These are phyloP conservation scores for Pseudomyrmex concolor DNA, from an alignment of 1,140 invertebrate genomes.

Conservation along the genomic window DNA sequence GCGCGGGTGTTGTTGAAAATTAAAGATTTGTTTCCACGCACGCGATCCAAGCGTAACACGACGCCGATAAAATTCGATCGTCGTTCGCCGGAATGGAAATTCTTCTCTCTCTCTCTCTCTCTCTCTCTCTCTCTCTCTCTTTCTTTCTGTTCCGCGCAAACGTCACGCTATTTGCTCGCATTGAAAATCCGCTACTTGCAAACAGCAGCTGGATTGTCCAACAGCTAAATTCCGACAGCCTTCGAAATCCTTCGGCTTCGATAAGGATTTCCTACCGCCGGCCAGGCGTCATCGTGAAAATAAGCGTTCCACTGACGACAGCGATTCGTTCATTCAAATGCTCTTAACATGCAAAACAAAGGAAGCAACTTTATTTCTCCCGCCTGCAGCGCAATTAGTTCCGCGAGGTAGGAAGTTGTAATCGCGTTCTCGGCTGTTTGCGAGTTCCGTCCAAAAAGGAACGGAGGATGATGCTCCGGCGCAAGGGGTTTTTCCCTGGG, in stretches of 20 bases:
- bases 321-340: slow-evolving; percentile 45
- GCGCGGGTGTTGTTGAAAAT: slow-evolving; percentile 22
- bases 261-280: slow-evolving; percentile 6
- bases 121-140: not conserved
- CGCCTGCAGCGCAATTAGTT: slow-evolving; percentile 48
- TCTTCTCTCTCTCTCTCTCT: not conserved
- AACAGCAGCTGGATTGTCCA: not conserved
- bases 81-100: slow-evolving; percentile 3
- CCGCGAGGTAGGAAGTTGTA: slow-evolving; percentile 51
- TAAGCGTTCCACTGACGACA: slow-evolving; percentile 11
- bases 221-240: not conserved
- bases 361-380: slow-evolving; percentile 31
- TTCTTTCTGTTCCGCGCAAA: slow-evolving; percentile 6
- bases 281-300: not conserved
- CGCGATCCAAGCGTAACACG: not conserved
- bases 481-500: slow-evolving; percentile 45
- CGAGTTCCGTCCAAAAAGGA: slow-evolving; percentile 27
- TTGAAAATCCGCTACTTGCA: slow-evolving; percentile 9
- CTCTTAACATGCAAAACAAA: slow-evolving; percentile 50
- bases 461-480: not conserved
- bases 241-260: not conserved
- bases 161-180: slow-evolving; percentile 1
- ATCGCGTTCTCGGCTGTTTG: slow-evolving; percentile 55
- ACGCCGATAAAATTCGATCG: slow-evolving; percentile 20
- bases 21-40: slow-evolving; percentile 36